Base-by-base conservation (phyloP, 2,888 invertebrate genomes). In the Eupithecia pulchellata region DNA sequence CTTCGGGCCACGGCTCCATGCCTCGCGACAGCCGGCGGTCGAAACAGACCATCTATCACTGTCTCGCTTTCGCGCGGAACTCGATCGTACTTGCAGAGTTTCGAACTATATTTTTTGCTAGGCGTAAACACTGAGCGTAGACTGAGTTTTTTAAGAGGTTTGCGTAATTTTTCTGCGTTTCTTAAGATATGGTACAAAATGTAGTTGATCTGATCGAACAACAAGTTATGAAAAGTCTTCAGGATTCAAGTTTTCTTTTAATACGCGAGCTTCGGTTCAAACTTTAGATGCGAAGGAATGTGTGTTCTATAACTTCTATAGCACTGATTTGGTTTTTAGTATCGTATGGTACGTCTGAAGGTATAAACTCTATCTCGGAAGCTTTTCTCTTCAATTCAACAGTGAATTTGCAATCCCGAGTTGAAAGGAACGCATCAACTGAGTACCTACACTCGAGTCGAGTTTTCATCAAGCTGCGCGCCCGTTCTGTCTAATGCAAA, bases 391-490 rank as follows among this genome's bases (percentile, higher is more conserved):
- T 52, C 52, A 52, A 13, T 52, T 52, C 25, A 25, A 52, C 25
- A 2, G 20, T 52, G 52, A 25, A 52, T 25, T 52, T 52, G 52
- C 20, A 52, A 52, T 52, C 52, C 52, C 52, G 25, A 52, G 52
- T 6, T 63, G n/a, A 4, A 36, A 39, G 52, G 20, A n/a, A 34
- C 61, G 20, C 61, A 61, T 32, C 58, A 58, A 29, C 27, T 61
- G 32, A 25, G 13, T 20, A n/a, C n/a, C n/a, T n/a, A 36, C 36
- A 17, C 34, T 32, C 52, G 11, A 52, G 52, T 25, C 13, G 64
- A 52, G 52, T 25, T 52, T 52, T 52, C 25, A 52, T 52, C 20
- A 52, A 52, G 52, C 52, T 52, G 52, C 13, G 20, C 52, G 52
- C 11, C 13, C 13, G 25, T 25, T 52, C 25, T 13, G 52, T 52